These are phyloP conservation scores for Myotis brandtii DNA, from an alignment of 2,113 vertebrate species.

Conservation along the genomic window DNA sequence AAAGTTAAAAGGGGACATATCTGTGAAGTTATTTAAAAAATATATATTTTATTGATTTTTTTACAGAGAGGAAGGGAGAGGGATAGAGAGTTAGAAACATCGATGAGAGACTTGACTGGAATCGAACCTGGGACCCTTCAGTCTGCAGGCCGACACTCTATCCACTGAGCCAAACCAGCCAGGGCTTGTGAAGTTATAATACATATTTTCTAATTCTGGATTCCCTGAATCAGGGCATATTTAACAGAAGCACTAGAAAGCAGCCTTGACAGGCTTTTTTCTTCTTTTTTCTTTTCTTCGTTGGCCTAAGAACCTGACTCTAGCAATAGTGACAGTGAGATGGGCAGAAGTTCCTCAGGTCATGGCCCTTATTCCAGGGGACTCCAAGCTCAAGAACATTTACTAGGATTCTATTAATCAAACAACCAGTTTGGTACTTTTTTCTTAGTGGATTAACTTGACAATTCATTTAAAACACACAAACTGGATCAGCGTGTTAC, in stretches of 20 bases:
- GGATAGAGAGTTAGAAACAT: no score
- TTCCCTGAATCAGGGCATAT: background rate
- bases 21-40: background rate
- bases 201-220: background rate
- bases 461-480: no score
- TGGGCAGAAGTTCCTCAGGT: background rate
- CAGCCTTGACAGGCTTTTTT: background rate
- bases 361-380: background rate
- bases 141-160: no score
- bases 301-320: background rate
- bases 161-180: no score
- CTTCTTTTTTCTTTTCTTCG: background rate
- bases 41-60: no score
- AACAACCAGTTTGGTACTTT: background rate
- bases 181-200: background rate
- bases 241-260: background rate
- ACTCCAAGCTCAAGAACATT: no score
- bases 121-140: no score
- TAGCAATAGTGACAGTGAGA: background rate
- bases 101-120: no score
- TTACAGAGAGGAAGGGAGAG: no score
- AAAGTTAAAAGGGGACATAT: background rate
- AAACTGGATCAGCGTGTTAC: no score
- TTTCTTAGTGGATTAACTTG: background rate
- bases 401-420: background rate